Evolutionary conservation across 2,113 vertebrate species (phyloP), one percentile per base, ranked within the genome.

Genomic region (Picathartes gymnocephalus): DNA sequence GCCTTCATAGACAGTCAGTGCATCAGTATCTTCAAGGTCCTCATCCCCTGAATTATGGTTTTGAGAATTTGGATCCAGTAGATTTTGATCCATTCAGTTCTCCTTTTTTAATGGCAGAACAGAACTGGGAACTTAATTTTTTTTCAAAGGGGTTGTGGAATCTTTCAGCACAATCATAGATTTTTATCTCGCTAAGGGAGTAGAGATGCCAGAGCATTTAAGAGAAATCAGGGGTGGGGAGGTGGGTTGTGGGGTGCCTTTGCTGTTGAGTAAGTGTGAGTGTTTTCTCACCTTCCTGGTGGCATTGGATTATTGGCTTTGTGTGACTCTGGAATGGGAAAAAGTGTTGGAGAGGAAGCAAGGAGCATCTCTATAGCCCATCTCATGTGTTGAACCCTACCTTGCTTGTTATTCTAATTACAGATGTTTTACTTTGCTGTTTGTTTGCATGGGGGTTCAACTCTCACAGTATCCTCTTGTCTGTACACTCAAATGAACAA

Each of bases 201-300:
- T 62, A 39, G 83, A 77, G 57, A 44, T 56, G 15, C 12, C 1
- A 14, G 35, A 37, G 28, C 11, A 25, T 64, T 65, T 44, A 62
- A 37, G 22, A 64, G 44, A 42, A 85, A 40, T 35, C 3, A 1
- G 3, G 4, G 6, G 7, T 3, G 4, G 2, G 2, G 13, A 30
- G 10, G 11, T 37, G 37, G 3, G 5, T 73, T 91, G 56, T 74
- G 33, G 13, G 21, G 7, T 74, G 33, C 24, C 53, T 86, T 79
- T 90, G 45, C 20, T 85, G 16, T 11, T 45, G 39, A 25, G 35
- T 39, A 39, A 39, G 39, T 28, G 11, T 68, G 70, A 6, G 13
- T 82, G 31, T 73, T 76, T 33, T 15, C 56, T 66, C 22, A n/a
- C 57, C 20, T 71, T 71, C 44, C 27, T 40, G 14, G 21, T 4